Evolutionary conservation across 30 jellyfish, hydroid and myxozoan genomes (phyloP), one percentile per base, ranked within the genome.

Genomic region (Aurelia sp.): DNA sequence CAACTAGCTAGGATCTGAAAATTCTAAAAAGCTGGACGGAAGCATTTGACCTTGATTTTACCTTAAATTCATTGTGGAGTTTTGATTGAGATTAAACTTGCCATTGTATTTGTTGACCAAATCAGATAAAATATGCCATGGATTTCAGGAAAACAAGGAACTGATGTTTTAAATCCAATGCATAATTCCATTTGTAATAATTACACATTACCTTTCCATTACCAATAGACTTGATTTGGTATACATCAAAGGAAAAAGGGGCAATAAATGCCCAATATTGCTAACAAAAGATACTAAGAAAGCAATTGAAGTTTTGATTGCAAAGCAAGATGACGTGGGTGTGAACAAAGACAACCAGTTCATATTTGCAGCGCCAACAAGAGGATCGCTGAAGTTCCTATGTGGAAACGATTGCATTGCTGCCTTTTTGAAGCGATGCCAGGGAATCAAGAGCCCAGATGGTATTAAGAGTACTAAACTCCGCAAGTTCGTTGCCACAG

Each of bases 381-480:
- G 76, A 59, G 75, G 84, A 48, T 81, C 91, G 11, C 21, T 61
- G 13, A 51, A 74, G 47, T 48, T 15, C 58, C 44, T 81, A 81
- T 72, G 91, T 23, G 91, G 91, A 19, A 68, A 68, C 53, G 91
- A 50, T 61, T 81, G 91, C 91, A 68, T 81, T 65, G 74, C 79
- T 11, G 80, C 80, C 44, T 11, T 23, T 22, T 21, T 69, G 50
- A 66, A 51, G 62, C 85, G 53, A 37, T 33, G 76, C 35, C 53
- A 48, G 6, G 68, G 68, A 17, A 47, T 81, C 23, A 61, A 37
- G 21, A 21, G 59, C 62, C 91, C 91, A 16, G 85, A 58, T 18
- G 52, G 69, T 20, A 81, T 81, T 27, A 78, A 70, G 61, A 62
- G 85, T 67, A 81, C 91, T 64, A 62, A 67, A 35, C 84, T 81